phyloP scores from a whole-genome alignment of 2,113 vertebrate genomes.

The Hystrix cristata region DNA sequence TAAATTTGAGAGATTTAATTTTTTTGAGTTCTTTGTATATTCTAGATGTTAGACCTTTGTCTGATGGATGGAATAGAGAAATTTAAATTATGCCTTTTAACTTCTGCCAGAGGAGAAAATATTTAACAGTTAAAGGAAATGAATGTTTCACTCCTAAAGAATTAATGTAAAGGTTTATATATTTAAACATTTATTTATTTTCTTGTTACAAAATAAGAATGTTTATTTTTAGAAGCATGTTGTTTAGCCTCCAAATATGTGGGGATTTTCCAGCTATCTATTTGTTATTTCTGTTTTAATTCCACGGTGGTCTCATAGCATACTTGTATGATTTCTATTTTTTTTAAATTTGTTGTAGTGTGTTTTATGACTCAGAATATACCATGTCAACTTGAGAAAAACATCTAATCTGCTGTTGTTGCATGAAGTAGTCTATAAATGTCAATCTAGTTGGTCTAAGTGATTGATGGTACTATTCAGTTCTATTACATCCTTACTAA shows the following conservation, averaged over 20 bases:
- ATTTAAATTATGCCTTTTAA: constrained; percentile 63
- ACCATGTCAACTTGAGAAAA: constrained; percentile 20
- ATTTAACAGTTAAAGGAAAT: constrained; percentile 35
- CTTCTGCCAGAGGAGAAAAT: constrained; percentile 47
- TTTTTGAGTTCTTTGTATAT: no score
- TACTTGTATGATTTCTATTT: neutral
- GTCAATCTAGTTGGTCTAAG: constrained; percentile 23
- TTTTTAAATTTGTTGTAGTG: constrained; percentile 33
- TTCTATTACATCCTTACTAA: constrained; percentile 57
- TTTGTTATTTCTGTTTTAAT: constrained; percentile 47
- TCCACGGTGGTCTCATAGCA: neutral
- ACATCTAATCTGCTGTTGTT: constrained; percentile 43
- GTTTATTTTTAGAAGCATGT: constrained; percentile 53
- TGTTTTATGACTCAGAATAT: constrained; percentile 38
- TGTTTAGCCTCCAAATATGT: constrained; percentile 30
- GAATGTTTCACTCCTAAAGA: constrained; percentile 19
- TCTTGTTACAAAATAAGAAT: constrained; percentile 41
- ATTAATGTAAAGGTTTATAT: constrained; percentile 15
- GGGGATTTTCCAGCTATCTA: neutral
- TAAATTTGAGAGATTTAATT: no score
- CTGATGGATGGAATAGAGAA: neutral
- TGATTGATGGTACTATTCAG: constrained; percentile 52
- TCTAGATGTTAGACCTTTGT: no score
- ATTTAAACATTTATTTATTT: constrained; percentile 45
- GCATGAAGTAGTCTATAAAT: constrained; percentile 51